Evolutionary conservation across 64 coral and sea anemone genomes (phyloP).

Genomic region (Montipora foliosa): DNA sequence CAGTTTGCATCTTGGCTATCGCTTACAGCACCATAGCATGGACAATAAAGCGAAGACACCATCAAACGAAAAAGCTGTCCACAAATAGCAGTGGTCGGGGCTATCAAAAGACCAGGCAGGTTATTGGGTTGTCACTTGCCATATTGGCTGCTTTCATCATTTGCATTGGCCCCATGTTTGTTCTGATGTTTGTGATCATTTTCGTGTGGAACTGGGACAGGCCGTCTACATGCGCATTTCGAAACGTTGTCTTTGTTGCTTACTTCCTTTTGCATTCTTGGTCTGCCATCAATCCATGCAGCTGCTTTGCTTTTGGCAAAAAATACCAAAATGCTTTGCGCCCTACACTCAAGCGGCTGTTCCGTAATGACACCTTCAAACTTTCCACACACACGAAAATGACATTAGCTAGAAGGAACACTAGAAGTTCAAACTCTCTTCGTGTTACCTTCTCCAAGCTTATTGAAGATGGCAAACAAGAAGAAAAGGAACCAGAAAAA

Average conservation of each 20-base stretch:
- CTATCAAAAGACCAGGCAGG: background rate
- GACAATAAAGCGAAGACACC: background rate
- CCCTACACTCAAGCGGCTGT: background rate
- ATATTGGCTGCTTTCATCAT: background rate
- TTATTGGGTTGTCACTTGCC: background rate
- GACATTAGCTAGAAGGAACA: no score
- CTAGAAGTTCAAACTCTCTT: no score
- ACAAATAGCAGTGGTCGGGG: background rate
- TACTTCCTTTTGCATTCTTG: constrained; percentile 6
- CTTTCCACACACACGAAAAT: no score
- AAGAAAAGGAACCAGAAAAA: no score
- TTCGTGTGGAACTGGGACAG: background rate
- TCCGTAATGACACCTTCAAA: no score
- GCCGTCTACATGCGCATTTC: background rate
- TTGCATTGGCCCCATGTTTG: constrained; percentile 2
- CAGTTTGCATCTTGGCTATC: background rate
- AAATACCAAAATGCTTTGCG: background rate
- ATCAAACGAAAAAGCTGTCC: background rate
- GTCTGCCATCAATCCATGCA: constrained; percentile 4
- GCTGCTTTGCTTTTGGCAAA: background rate
- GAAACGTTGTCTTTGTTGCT: background rate
- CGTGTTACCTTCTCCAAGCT: no score
- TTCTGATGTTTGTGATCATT: background rate
- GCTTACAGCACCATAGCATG: background rate
- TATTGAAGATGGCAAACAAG: no score